phyloP scores from a whole-genome alignment of 2,888 invertebrate genomes.

The Dascillus cervinus region DNA sequence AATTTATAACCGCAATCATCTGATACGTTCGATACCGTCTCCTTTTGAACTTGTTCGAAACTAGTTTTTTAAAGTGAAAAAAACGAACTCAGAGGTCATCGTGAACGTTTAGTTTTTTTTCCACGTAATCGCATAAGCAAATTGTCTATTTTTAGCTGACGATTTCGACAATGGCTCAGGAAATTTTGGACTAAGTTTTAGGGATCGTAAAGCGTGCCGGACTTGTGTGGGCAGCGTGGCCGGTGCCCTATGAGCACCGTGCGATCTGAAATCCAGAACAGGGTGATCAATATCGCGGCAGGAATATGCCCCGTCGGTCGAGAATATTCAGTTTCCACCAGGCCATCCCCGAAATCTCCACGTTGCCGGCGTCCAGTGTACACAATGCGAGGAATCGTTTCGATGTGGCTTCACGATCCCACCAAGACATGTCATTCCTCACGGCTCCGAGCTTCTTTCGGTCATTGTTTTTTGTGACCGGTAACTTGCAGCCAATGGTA shows the following conservation, averaged over 20 bases:
- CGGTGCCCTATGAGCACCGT: conserved; percentile 48
- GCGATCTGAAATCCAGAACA: conserved; percentile 48
- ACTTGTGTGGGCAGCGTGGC: conserved; percentile 44
- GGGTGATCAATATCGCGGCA: conserved; percentile 49
- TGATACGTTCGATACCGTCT: too few relatives aligned
- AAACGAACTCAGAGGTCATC: too few relatives aligned
- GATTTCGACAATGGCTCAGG: too few relatives aligned
- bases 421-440: conserved; percentile 50
- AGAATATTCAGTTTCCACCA: neutral
- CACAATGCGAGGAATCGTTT: conserved; percentile 28
- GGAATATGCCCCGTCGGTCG: conserved; percentile 48
- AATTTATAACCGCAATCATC: too few relatives aligned
- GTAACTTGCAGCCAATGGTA: conserved; percentile 38
- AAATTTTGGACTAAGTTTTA: too few relatives aligned
- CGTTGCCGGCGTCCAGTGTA: conserved; percentile 37
- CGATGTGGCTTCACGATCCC: conserved; percentile 40
- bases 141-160: too few relatives aligned
- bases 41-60: too few relatives aligned
- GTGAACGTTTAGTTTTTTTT: too few relatives aligned
- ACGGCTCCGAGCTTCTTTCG: conserved; percentile 32
- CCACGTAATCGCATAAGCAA: too few relatives aligned
- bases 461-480: conserved; percentile 41
- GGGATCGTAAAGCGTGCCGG: too few relatives aligned
- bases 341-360: too few relatives aligned
- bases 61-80: too few relatives aligned